Evolutionary conservation across 2,113 vertebrate species (phyloP).

Genomic region (Stigmatopora nigra): DNA sequence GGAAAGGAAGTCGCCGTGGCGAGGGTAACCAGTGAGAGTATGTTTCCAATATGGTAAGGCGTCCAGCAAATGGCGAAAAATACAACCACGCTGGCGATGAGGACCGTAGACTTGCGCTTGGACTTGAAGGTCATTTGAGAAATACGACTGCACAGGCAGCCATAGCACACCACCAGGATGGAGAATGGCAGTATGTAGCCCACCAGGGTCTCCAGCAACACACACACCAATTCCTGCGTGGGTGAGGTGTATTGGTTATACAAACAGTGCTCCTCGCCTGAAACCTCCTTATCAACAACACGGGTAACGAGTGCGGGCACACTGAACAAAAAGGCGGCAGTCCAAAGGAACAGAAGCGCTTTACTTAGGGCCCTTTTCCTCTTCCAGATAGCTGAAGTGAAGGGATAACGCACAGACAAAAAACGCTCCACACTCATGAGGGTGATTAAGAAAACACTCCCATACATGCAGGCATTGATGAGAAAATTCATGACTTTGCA

Average conservation of each 20-base stretch:
- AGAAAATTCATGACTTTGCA: constrained; percentile 68
- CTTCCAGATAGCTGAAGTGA: constrained; percentile 56
- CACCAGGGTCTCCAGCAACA: constrained; percentile 66
- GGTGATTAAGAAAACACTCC: constrained; percentile 72
- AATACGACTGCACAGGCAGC: constrained; percentile 67
- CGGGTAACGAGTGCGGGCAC: constrained; percentile 65
- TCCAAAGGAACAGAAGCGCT: constrained; percentile 60
- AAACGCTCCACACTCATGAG: constrained; percentile 72
- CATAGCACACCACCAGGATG: constrained; percentile 67
- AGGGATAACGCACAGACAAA: constrained; percentile 65
- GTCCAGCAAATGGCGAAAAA: constrained; percentile 71
- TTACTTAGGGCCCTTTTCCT: constrained; percentile 59
- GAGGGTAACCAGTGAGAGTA: constrained; percentile 58
- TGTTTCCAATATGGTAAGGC: constrained; percentile 67
- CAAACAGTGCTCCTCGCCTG: constrained; percentile 54
- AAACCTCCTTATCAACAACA: constrained; percentile 14
- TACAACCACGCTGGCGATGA: constrained; percentile 68
- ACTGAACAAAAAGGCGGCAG: constrained; percentile 60
- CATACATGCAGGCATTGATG: constrained; percentile 69
- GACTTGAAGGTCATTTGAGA: constrained; percentile 69
- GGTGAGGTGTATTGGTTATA: constrained; percentile 43
- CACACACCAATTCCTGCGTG: constrained; percentile 54
- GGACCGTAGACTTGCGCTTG: constrained; percentile 66
- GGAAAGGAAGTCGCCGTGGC: constrained; percentile 5
- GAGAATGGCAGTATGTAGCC: constrained; percentile 70